Evolutionary conservation across 2,888 invertebrate genomes (phyloP), one percentile per base, ranked within the genome.

Genomic region (Spodoptera littoralis): DNA sequence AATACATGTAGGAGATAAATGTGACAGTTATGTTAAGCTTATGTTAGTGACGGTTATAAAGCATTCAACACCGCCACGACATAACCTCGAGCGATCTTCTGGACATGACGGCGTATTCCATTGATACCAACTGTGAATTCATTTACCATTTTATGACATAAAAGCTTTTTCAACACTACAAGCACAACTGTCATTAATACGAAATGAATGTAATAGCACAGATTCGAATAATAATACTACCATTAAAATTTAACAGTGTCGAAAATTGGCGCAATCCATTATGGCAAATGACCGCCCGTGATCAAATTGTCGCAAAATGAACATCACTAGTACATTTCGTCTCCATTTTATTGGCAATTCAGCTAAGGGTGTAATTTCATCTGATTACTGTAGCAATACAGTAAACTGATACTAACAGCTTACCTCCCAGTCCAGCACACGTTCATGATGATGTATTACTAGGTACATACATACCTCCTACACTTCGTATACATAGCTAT

Each of bases 221-320:
- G 70, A 65, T 66, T 68, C 60, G 50, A 60, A 56, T 67, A 70
- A 76, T 78, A 80, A 79, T 72, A 72, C 73, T 65, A 79, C 77
- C 81, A 81, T 82, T 83, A 84, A 80, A 82, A 80, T 83, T 83
- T 80, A 75, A 83, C 84, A 78, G 77, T 81, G 79, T 77, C 69
- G 79, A 84, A 85, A 87, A 85, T 85, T 84, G 82, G 76, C 75
- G 67, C 82, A 84, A 86, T 87, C 82, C 84, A 86, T 87, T 88
- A 85, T 77, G 70, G 73, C 73, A 86, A 89, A 88, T 87, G 81
- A 84, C 84, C 78, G 80, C 63, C 80, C 80, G 73, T 79, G 77
- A 84, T 83, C 79, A 85, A 86, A 83, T 85, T 86, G 84, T 85
- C 80, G 70, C 82, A 79, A 84, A 88, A 85, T 84, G 79, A 81